Base-by-base conservation (phyloP, 2,797 vertebrate genomes). In the Rhynchotus rufescens region DNA sequence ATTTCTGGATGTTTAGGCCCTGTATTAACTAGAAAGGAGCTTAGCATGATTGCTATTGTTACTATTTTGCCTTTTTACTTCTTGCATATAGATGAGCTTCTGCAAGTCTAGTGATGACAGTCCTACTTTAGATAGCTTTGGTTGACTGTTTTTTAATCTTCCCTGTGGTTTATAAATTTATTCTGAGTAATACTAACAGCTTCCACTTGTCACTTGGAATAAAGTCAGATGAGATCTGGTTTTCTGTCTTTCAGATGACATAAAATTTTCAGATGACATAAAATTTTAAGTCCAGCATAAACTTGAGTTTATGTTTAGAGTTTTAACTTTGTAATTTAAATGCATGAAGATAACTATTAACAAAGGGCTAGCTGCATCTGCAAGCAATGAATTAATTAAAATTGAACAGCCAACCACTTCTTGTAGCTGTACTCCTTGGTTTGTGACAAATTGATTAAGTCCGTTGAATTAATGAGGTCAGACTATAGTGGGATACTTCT, bases 391-490 rank as follows among this genome's bases (percentile, higher is more conserved):
- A 91, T 94, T 91, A 69, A 51, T 79, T 86, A 82, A 90, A 90
- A 62, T 88, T 62, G 79, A 90, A 68, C 59, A 83, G 40, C 0
- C 3, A 90, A 87, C n/a, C 12, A 38, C 23, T 93, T 80, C 73
- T 60, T 79, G 67, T 90, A 90, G 42, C 40, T 76, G 66, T 47
- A 69, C 42, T 86, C 54, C 19, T 42, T 52, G 21, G 5, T 86
- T 88, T 88, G 73, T 93, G 79, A 83, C 73, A 93, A 94, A 86
- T 87, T 80, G 78, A 54, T 92, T 44, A 61, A 84, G 69, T 83
- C 59, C 62, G 38, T 66, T 15, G 2, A 52, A 80, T 47, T 91
- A 85, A 94, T 65, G 67, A 91, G 80, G 82, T 81, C 64, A 89
- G 30, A 26, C 30, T 90, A 8, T 80, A 88, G 54, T 56, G 16